Base-by-base conservation (phyloP, 2,113 vertebrate genomes). In the Oncorhynchus nerka region DNA sequence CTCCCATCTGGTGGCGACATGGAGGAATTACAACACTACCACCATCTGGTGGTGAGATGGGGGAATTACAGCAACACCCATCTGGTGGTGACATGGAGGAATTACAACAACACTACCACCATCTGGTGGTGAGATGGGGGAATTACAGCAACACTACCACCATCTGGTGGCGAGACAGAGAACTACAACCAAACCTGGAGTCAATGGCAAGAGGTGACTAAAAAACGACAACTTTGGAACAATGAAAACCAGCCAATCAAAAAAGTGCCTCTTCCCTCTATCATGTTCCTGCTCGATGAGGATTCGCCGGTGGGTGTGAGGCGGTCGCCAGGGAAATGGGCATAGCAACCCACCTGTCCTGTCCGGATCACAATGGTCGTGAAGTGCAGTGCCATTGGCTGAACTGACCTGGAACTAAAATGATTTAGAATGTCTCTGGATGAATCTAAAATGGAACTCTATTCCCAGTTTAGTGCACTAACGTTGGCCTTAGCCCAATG, bases 261-360 rank as follows among this genome's bases (percentile, higher is more conserved):
- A 94, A 28, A 97, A 95, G 96, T 97, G 96, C 96, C 96, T 97
- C 95, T 92, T 94, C 92, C 90, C 91, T 87, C 90, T 91, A 87
- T 90, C 89, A 88, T 86, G 88, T 74, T 84, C 85, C 81, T 66
- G 79, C 73, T 61, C 9, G 74, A 32, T 4, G 4, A 49, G 69
- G 74, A 77, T 51, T 24, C 16, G 20, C 55, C 11, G 67, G 12
- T 75, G 5, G 28, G 65, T 45, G 57, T 32, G 69, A 78, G 48
- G 70, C 30, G 70, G 73, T 82, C 84, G 83, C 84, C 74, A 19
- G 1, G 75, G 81, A 74, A 81, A 80, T 81, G 3, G 65, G 83
- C 77, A 84, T 80, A 0, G 2, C 85, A 81, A 86, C 87, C 89
- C 83, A 76, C 77, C 84, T 87, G 85, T 80, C 86, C 86, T 76